Evolutionary conservation across 2,113 vertebrate species (phyloP), one percentile per base, ranked within the genome.

Genomic region (Mionectes macconnelli): DNA sequence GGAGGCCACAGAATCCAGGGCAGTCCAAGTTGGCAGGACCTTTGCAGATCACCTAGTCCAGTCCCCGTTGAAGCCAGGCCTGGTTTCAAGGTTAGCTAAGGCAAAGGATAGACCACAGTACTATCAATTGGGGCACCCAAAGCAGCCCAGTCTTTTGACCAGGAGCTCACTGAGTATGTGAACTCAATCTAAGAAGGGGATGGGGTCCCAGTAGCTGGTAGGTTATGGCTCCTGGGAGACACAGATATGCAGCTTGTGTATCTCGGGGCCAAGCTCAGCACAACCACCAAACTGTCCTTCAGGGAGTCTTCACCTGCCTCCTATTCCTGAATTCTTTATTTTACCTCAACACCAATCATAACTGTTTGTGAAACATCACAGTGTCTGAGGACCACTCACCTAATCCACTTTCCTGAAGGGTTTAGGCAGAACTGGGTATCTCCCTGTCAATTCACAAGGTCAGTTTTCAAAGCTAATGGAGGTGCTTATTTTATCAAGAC

Each of bases 261-360:
- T 64, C 14, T 63, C 0, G 0, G 17, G 10, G 24, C 18, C 3
- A 49, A 68, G 50, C 19, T 84, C 10, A 76, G 42, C 4, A 5
- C 9, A 62, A 35, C 8, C 11, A 62, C 4, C 0, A 67, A 16
- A 28, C 5, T 28, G 20, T 78, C 42, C 40, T 84, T 56, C 1
- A 3, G 21, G 13, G 19, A 53, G 20, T 53, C 28, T 70, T 70
- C 19, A 35, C 35, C 55, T 75, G 27, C 18, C 13, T 82, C 33
- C 52, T 63, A n/a, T 56, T 90, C 28, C 40, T 25, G 7, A 80
- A 66, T 60, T 78, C 39, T 75, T 59, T 57, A 22, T 90, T 88
- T 69, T 19, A 11, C 47, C 44, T 56, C 12, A 6, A 44, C 37
- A 60, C 8, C 21, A 35, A 25, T 10, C 11, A 6, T 19, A 68